Conservation (phyloP, 2,113 vertebrate species). For the Rynchops niger region DNA sequence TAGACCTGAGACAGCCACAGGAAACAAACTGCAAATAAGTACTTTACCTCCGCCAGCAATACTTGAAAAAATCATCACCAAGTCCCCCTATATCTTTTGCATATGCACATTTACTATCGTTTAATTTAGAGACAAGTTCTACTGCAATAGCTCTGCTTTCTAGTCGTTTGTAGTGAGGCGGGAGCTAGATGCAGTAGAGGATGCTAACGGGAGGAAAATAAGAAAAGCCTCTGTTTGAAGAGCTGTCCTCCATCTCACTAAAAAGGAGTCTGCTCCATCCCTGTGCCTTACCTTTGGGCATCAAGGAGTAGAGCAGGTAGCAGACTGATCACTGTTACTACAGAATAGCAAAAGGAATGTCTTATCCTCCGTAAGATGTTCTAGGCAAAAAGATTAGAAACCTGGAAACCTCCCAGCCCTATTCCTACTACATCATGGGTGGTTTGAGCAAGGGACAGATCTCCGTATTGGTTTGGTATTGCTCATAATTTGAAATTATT, state of each 20-base stretch:
- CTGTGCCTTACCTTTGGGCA: not conserved
- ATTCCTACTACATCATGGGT: not conserved
- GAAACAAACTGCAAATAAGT: not conserved
- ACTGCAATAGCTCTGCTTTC: not conserved
- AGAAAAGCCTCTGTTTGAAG: not conserved
- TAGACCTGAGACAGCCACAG: not conserved
- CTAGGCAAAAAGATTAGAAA: not conserved
- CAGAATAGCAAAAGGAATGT: not conserved
- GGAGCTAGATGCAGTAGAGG: not conserved
- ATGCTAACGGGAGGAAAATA: not conserved
- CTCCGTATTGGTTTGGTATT: not conserved
- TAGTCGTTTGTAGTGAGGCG: not conserved
- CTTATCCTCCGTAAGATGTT: not conserved
- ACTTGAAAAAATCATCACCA: not conserved
- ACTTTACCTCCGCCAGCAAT: not conserved
- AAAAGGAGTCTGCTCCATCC: not conserved
- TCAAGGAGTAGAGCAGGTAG: not conserved
- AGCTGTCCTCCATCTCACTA: not conserved
- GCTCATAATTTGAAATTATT: not conserved
- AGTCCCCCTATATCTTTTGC: not conserved
- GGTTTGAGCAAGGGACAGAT: not conserved
- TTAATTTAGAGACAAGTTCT: not conserved
- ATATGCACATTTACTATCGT: not conserved
- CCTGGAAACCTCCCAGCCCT: not conserved
- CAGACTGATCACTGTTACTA: not conserved